These are phyloP conservation scores for Rhagophthalmus giganteus DNA, from an alignment of 2,888 invertebrate species.

Conservation along the genomic window DNA sequence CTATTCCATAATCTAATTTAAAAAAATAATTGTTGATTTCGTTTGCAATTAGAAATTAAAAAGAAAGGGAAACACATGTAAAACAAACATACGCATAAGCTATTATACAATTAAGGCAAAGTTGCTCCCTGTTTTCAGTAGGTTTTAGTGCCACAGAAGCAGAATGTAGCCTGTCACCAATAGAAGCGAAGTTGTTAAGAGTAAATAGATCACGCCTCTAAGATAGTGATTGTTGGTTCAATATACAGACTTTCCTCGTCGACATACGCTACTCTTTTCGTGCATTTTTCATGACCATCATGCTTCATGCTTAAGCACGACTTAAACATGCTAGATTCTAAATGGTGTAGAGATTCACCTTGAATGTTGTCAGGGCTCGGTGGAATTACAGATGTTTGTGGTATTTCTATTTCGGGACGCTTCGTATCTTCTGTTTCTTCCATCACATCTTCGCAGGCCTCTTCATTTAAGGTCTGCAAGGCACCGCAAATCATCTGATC, in stretches of 20 bases:
- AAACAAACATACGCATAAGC: too few species aligned
- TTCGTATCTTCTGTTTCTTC: conserved; percentile 60
- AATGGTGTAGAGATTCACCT: conserved; percentile 44
- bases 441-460: conserved; percentile 88
- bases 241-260: conserved; percentile 31
- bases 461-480: conserved; percentile 88
- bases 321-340: conserved; percentile 18
- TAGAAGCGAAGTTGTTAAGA: conserved; percentile 12
- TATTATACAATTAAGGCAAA: neutral
- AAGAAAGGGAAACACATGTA: too few species aligned
- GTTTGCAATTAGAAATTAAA: too few species aligned
- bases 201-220: conserved; percentile 12
- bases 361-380: conserved; percentile 52
- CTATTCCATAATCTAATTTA: too few species aligned
- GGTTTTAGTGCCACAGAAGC: conserved; percentile 1
- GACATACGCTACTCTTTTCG: conserved; percentile 29
- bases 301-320: conserved; percentile 27
- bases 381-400: conserved; percentile 52
- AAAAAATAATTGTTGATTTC: too few species aligned
- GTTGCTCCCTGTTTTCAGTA: conserved; percentile 1
- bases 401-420: conserved; percentile 45
- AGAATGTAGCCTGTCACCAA: conserved; percentile 4
- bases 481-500: conserved; percentile 96
- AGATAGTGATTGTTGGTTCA: conserved; percentile 40
- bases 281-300: conserved; percentile 13